These are phyloP conservation scores for Trichechus manatus DNA, from an alignment of 2,113 vertebrate species.

Conservation along the genomic window DNA sequence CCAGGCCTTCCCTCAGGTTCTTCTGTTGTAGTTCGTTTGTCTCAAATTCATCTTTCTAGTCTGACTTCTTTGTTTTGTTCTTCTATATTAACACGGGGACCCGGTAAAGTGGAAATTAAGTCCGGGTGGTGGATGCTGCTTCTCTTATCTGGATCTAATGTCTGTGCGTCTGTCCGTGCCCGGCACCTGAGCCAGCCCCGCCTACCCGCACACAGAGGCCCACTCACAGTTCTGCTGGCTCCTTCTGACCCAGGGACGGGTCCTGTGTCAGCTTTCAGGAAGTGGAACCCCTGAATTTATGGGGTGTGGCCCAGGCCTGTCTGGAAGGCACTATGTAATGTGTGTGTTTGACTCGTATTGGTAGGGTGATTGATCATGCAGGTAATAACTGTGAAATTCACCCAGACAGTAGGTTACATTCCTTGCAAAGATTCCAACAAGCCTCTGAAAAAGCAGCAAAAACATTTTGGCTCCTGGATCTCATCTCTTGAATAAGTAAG, in stretches of 20 bases:
- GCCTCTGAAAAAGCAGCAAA: conserved; percentile 19
- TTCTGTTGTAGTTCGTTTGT: background rate
- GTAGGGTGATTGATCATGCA: background rate
- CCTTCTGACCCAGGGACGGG: background rate
- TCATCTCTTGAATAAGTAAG: conserved; percentile 64
- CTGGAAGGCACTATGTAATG: conserved; percentile 39
- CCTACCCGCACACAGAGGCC: background rate
- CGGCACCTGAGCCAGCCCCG: too few species aligned
- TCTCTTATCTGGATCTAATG: background rate
- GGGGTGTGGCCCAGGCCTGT: background rate
- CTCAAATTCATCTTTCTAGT: background rate
- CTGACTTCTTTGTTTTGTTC: background rate
- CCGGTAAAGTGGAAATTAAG: background rate
- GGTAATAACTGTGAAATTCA: conserved; percentile 59
- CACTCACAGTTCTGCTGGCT: background rate
- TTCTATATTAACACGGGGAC: background rate
- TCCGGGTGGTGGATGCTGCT: background rate
- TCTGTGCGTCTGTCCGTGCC: too few species aligned
- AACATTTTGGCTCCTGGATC: background rate
- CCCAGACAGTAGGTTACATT: background rate
- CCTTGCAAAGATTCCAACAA: conserved; percentile 29
- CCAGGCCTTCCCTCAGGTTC: background rate
- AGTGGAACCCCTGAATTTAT: background rate
- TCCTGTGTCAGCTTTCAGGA: too few species aligned
- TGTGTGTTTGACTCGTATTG: background rate